These are phyloP conservation scores for Microcebus ravelobensis DNA, from an alignment of 2,113 vertebrate genomes.

Conservation along the genomic window DNA sequence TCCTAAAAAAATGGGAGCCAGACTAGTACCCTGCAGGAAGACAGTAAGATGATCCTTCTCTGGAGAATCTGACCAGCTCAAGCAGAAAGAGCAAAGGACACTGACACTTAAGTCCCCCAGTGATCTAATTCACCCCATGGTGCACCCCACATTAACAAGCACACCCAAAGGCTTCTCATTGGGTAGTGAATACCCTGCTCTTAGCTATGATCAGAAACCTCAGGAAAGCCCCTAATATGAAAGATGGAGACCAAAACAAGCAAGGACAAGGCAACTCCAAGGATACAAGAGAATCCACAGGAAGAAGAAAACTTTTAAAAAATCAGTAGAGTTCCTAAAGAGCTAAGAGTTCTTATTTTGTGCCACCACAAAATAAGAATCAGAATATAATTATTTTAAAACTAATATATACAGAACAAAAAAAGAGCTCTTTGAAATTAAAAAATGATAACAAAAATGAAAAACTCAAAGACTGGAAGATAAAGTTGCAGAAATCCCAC, in stretches of 20 bases:
- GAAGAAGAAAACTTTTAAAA: neutral
- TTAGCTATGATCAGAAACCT: neutral
- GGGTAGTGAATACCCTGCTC: neutral
- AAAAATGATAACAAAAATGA: neutral
- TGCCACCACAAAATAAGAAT: neutral
- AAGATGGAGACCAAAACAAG: neutral
- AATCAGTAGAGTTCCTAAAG: neutral
- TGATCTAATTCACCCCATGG: neutral
- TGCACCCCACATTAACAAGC: neutral
- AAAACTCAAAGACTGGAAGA: neutral
- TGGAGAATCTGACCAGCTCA: neutral
- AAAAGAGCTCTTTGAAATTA: neutral
- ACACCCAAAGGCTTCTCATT: neutral
- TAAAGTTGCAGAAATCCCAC: neutral
- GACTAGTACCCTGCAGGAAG: neutral
- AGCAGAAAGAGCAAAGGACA: neutral
- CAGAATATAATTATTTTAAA: conserved; percentile 18
- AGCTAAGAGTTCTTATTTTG: neutral
- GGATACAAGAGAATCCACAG: neutral
- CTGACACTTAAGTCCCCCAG: neutral
- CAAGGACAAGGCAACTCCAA: neutral
- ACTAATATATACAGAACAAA: neutral
- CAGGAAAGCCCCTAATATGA: neutral
- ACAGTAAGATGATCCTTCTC: neutral
- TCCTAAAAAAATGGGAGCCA: neutral